These are phyloP conservation scores for Melanotaenia maccullochi DNA, from an alignment of 2,797 vertebrate genomes.

Conservation along the genomic window DNA sequence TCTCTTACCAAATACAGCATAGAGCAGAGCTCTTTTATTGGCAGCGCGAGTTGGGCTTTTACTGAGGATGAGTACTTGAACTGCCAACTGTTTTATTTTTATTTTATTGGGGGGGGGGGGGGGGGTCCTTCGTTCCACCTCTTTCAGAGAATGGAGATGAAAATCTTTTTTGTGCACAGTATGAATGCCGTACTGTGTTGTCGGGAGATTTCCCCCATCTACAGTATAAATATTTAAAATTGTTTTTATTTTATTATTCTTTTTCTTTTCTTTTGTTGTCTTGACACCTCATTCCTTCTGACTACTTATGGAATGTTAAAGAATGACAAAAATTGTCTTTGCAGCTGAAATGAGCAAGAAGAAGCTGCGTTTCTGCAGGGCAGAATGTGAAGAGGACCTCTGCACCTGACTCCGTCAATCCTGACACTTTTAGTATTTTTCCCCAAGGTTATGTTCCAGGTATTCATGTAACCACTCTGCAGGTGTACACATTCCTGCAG, in stretches of 20 bases:
- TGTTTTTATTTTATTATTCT: conserved; percentile 12
- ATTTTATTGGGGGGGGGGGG: too few relatives aligned
- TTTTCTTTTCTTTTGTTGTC: conserved; percentile 31
- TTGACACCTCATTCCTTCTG: conserved; percentile 42
- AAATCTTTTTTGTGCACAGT: neutral
- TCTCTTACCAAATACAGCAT: neutral
- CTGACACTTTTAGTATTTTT: conserved; percentile 61
- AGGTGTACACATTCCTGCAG: conserved; percentile 73
- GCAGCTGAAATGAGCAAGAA: conserved; percentile 51
- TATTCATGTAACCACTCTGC: conserved; percentile 59
- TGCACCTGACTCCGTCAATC: conserved; percentile 71
- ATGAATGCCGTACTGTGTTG: neutral
- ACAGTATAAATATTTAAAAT: conserved; percentile 44
- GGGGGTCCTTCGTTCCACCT: neutral
- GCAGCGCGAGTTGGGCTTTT: neutral
- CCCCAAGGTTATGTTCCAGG: conserved; percentile 72
- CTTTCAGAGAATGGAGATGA: neutral
- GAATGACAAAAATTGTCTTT: conserved; percentile 21
- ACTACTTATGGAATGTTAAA: conserved; percentile 57
- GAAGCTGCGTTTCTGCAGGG: conserved; percentile 48
- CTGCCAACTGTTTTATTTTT: neutral
- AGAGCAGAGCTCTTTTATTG: neutral
- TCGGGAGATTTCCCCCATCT: conserved; percentile 8
- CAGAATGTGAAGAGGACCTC: conserved; percentile 14
- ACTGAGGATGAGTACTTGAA: neutral